These are phyloP conservation scores for Callorhinus ursinus DNA, from an alignment of 2,113 vertebrate species.

Conservation along the genomic window DNA sequence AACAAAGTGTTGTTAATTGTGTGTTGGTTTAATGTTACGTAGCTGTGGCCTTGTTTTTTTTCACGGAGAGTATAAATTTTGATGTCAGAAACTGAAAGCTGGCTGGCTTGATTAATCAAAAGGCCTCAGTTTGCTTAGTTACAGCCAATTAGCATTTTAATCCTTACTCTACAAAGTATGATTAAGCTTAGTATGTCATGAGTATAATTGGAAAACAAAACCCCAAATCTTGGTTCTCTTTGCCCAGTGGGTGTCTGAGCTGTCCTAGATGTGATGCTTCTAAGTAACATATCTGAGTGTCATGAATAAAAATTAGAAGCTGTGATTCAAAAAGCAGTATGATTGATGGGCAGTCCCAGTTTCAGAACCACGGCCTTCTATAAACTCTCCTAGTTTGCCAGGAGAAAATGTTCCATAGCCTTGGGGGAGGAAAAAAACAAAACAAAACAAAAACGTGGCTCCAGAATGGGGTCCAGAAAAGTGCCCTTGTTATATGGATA, in stretches of 20 bases:
- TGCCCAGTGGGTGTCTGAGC: neutral
- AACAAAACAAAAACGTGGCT: neutral
- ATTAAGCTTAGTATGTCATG: constrained; percentile 79
- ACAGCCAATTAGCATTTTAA: constrained; percentile 78
- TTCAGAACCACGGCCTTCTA: neutral
- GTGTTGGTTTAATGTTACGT: constrained; percentile 82
- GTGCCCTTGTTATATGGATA: neutral
- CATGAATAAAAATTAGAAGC: constrained; percentile 45
- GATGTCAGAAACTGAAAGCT: constrained; percentile 76
- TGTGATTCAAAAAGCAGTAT: neutral
- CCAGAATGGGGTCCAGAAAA: constrained; percentile 3
- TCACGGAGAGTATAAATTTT: constrained; percentile 76
- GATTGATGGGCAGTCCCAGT: neutral
- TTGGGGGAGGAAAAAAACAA: neutral
- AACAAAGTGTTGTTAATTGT: constrained; percentile 85
- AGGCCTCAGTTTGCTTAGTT: constrained; percentile 76
- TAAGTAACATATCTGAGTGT: neutral
- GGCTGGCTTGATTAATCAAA: constrained; percentile 81
- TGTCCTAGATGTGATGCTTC: neutral
- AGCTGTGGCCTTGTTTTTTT: constrained; percentile 68
- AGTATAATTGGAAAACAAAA: constrained; percentile 59
- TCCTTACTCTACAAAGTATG: constrained; percentile 74
- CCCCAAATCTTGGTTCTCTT: neutral
- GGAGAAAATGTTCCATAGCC: neutral
- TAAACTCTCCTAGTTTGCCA: neutral